Conservation (phyloP, 2,113 vertebrate genomes). For the Geothlypis trichas region DNA sequence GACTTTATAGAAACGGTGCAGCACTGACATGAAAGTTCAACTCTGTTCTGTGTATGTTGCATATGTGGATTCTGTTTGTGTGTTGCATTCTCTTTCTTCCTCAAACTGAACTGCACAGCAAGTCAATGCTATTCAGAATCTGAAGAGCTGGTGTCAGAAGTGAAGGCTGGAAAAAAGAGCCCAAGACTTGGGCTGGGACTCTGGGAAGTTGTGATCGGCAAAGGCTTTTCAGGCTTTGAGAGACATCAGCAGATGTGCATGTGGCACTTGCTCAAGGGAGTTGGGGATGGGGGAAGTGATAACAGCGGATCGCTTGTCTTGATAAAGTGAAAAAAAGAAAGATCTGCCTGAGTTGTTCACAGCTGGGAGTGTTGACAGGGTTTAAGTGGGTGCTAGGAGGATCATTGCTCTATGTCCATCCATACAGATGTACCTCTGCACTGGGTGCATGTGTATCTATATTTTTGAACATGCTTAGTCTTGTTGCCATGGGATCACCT, state of each 20-base stretch:
- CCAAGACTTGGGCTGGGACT: no score
- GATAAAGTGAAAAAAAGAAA: neutral
- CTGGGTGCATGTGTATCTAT: fast-evolving
- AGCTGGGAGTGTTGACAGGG: neutral
- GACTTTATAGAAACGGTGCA: neutral
- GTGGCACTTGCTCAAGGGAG: neutral
- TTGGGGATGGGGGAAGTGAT: fast-evolving
- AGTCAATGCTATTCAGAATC: neutral
- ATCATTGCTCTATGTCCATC: neutral
- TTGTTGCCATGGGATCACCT: neutral
- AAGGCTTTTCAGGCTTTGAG: neutral
- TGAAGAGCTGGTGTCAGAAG: neutral
- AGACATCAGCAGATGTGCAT: neutral
- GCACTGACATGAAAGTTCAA: neutral
- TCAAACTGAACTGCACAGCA: neutral
- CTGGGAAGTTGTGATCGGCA: neutral
- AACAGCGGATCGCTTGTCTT: neutral
- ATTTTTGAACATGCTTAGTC: neutral
- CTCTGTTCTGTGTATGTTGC: neutral
- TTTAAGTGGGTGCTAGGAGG: neutral
- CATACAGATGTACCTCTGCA: neutral
- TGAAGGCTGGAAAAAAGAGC: neutral
- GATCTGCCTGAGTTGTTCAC: neutral
- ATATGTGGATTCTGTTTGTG: neutral
- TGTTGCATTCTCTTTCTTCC: fast-evolving